Base-by-base conservation (phyloP, 2,888 invertebrate species). In the Caenorhabditis sp. region DNA sequence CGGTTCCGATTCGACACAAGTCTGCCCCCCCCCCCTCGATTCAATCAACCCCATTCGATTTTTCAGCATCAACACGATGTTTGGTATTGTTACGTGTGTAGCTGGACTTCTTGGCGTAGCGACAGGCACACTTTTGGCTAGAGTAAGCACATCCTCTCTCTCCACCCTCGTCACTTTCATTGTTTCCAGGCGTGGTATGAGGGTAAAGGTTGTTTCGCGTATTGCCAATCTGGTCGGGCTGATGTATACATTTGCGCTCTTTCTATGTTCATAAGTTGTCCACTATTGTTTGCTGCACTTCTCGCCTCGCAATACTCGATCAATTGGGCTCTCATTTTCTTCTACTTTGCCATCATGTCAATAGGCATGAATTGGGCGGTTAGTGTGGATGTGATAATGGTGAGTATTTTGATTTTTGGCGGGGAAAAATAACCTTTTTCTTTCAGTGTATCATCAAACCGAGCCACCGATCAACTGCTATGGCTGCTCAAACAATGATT, bases 281-380 rank as follows among this genome's bases (percentile, higher is more conserved):
- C 97, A 49, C 91, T 97, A 88, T 91, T 97, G 67, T 96, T 93
- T 90, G 89, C 92, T 69, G 93, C 93, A 5, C 90, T 94, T 65
- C 87, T 93, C 60, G 87, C 92, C 70, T 93, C 94, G 56, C 52
- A 64, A 14, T 38, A 61, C 49, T 63, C 43, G n/a, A 63, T 57
- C 17, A 65, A 64, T 25, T 20, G 17, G 38, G 38, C 52, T 1
- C 50, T 67, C 1, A n/a, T 68, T 12, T 78, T 89, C 20, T 87
- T 90, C 67, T 90, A 90, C 82, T 71, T 90, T 43, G 89, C 88
- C 17, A 88, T 90, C 76, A 89, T 88, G n/a, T 92, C 93, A 69
- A 91, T 99, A 87, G 97, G 97, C 90, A 91, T 97, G 81, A 96
- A 95, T 88, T 99, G 99, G 99, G 93, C 97, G 23, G 93, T 99